These are phyloP conservation scores for Nesogale talazaci DNA, from an alignment of 2,113 vertebrate genomes.

Conservation along the genomic window DNA sequence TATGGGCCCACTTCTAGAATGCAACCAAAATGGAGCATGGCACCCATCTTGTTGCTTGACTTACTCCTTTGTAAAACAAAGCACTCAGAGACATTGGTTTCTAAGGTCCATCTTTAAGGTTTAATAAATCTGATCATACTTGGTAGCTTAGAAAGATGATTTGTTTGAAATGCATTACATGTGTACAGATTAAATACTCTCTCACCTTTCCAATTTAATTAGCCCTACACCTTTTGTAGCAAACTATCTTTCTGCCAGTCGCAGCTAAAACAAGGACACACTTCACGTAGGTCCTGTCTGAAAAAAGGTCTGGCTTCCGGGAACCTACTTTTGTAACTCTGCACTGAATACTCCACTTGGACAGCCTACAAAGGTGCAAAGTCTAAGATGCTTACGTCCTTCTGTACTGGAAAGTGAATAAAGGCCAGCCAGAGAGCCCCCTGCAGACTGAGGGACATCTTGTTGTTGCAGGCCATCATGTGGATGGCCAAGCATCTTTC, in stretches of 20 bases:
- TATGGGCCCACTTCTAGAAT: not conserved
- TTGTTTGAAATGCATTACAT: conserved; percentile 28
- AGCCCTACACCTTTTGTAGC: not conserved
- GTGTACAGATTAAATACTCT: not conserved
- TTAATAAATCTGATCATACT: conserved; percentile 4
- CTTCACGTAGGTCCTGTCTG: not conserved
- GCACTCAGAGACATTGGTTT: not conserved
- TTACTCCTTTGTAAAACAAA: conserved; percentile 30
- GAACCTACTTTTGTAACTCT: not conserved
- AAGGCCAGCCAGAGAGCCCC: not conserved
- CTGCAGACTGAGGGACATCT: not conserved
- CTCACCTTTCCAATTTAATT: not conserved
- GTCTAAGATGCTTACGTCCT: not conserved
- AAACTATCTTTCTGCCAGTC: not conserved
- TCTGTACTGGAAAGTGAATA: not conserved
- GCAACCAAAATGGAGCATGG: too few species aligned
- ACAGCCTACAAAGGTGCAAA: not conserved
- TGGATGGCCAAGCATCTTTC: too few species aligned
- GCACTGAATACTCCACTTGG: not conserved
- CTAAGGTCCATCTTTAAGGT: not conserved
- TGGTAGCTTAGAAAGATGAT: conserved; percentile 11
- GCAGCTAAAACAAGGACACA: not conserved
- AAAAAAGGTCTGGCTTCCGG: not conserved
- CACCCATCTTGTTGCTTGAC: not conserved
- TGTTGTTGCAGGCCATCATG: not conserved